These are phyloP conservation scores for Artibeus lituratus DNA, from an alignment of 2,797 vertebrate genomes.

Conservation along the genomic window DNA sequence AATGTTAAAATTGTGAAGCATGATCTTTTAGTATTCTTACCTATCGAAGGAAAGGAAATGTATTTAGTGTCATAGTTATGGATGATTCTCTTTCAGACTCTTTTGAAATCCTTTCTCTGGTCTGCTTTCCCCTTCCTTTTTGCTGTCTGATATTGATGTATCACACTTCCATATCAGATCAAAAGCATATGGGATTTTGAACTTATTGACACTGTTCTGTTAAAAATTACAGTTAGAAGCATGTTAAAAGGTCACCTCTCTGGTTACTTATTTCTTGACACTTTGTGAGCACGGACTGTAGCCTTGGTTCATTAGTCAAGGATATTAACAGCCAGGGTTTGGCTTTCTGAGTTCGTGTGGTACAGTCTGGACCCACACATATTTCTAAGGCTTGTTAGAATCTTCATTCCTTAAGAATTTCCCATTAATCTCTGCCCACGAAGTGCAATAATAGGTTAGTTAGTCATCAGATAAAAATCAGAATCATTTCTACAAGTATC, in stretches of 20 bases:
- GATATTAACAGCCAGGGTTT: conserved; percentile 80
- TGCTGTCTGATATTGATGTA: conserved; percentile 52
- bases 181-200: conserved; percentile 65
- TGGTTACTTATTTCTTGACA: conserved; percentile 76
- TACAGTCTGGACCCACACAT: conserved; percentile 76
- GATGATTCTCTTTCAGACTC: conserved; percentile 6
- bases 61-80: not conserved
- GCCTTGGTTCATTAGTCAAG: conserved; percentile 80
- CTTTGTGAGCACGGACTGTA: conserved; percentile 75
- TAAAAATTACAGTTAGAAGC: conserved; percentile 75
- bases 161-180: conserved; percentile 44
- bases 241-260: conserved; percentile 63
- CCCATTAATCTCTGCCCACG: conserved; percentile 84
- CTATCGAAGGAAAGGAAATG: not conserved
- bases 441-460: conserved; percentile 83
- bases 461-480: conserved; percentile 83
- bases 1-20: not conserved
- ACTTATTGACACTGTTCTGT: conserved; percentile 73
- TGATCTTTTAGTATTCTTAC: not conserved
- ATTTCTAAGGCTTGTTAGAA: conserved; percentile 82
- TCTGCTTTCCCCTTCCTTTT: conserved; percentile 30
- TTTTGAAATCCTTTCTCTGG: not conserved
- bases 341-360: conserved; percentile 72
- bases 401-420: conserved; percentile 84
- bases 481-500: conserved; percentile 81